Evolutionary conservation across 2,113 vertebrate species (phyloP), one percentile per base, ranked within the genome.

Genomic region (Dicaeum eximium): DNA sequence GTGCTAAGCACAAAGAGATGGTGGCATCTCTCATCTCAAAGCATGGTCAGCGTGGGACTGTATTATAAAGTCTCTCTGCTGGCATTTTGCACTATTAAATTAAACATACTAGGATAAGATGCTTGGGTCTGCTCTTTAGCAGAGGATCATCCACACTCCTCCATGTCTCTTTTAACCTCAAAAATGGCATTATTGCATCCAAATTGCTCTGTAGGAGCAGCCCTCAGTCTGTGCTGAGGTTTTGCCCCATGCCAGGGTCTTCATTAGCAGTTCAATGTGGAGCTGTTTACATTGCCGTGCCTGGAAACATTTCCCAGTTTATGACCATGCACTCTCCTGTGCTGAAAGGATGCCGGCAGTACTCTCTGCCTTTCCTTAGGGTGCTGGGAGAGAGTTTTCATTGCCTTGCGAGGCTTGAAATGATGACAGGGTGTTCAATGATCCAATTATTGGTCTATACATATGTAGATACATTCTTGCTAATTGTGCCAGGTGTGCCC

Each of bases 21-120:
- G 94, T 88, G 87, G 95, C 77, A 94, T 91, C 86, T 83, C 87
- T 91, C 88, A 95, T 90, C 80, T 58, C 74, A 85, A 92, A 84
- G 80, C 56, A 37, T n/a, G 80, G 94, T 96, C 95, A 96, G 88
- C 71, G 35, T 47, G 51, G 67, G 80, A 60, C 58, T 50, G 31
- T 80, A 42, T 90, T 72, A 70, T 78, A 78, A 90, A 94, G 75
- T 42, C 82, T 80, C 30, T 70, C 42, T 80, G n/a, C 80, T 69
- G 50, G 75, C 47, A 70, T 83, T 91, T 77, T 93, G 51, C 33
- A 23, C 56, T 77, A 24, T 86, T 83, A 92, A 92, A 92, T 95
- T 80, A 83, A 95, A 74, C 60, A 71, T 58, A 54, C 67, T 25
- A 37, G 25, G 28, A 40, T 61, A 45, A 78, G n/a, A 54, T 45